Conservation (phyloP, 2,888 invertebrate genomes). For the Heliconius hortense region DNA sequence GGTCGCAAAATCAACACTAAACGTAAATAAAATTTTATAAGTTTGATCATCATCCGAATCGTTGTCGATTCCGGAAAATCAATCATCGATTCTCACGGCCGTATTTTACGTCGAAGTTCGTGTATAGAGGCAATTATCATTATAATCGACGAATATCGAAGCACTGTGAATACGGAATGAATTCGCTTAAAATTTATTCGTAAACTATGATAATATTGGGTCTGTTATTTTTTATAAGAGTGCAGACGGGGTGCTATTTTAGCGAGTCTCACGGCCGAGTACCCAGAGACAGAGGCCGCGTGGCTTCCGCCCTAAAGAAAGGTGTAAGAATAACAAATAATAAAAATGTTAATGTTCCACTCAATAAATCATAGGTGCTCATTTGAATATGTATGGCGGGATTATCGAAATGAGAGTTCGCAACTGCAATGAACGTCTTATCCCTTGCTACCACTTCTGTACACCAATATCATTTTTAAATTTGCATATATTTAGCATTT, state of each 20-base stretch:
- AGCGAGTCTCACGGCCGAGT: constrained; percentile 77
- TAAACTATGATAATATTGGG: constrained; percentile 80
- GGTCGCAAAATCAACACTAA: constrained; percentile 34
- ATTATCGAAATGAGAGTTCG: constrained; percentile 76
- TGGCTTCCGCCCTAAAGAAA: constrained; percentile 79
- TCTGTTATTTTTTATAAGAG: constrained; percentile 69
- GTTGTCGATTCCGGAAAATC: constrained; percentile 71
- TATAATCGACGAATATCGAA: constrained; percentile 75
- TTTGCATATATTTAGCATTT: constrained; percentile 64
- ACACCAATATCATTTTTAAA: constrained; percentile 56
- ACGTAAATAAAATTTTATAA: constrained; percentile 32
- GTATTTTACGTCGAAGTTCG: constrained; percentile 76
- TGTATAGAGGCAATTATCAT: constrained; percentile 78
- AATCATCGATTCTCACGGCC: constrained; percentile 78
- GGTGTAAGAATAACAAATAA: constrained; percentile 83
- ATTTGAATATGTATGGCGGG: constrained; percentile 80
- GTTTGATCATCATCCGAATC: constrained; percentile 37
- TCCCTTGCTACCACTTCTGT: constrained; percentile 52
- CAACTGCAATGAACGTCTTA: constrained; percentile 58
- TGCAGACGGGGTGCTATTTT: constrained; percentile 61
- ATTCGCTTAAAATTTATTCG: constrained; percentile 81
- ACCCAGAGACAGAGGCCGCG: constrained; percentile 79
- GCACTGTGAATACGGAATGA: constrained; percentile 75
- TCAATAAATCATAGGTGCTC: constrained; percentile 82
- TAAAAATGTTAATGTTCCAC: constrained; percentile 83